A percentile compares a stretch with the other conserved stretches of the same genome.
These are phyloP conservation scores for Thalpophila matura DNA, from an alignment of 2,888 invertebrate genomes.

Conservation along the genomic window DNA sequence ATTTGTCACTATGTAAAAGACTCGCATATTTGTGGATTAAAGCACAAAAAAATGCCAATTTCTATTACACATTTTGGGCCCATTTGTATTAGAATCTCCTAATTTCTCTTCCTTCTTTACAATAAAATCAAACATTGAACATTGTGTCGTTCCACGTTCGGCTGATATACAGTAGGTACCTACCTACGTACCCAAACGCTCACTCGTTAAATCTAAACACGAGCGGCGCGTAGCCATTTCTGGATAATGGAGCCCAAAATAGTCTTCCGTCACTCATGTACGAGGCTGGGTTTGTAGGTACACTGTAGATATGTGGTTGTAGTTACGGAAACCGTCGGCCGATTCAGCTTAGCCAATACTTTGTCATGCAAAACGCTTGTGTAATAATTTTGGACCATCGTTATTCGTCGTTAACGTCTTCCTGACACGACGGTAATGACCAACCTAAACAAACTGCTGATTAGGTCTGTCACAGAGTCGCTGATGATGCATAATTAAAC, in stretches of 20 bases:
- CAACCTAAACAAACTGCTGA: conserved; percentile 23
- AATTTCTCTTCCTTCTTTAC: conserved; percentile 31
- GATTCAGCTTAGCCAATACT: conserved; percentile 23
- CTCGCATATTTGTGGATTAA: not conserved
- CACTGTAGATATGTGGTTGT: conserved; percentile 58
- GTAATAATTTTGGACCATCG: conserved; percentile 18
- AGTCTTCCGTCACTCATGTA: conserved; percentile 83
- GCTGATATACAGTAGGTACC: conserved; percentile 47
- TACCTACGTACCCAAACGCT: conserved; percentile 68
- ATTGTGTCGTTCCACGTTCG: conserved; percentile 58
- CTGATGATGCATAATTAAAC: conserved; percentile 23
- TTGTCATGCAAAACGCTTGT: conserved; percentile 22
- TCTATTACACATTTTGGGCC: not conserved
- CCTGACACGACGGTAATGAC: conserved; percentile 19
- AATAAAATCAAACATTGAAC: conserved; percentile 38
- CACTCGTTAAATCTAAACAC: conserved; percentile 83
- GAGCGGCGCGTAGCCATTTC: conserved; percentile 83
- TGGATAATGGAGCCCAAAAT: conserved; percentile 87
- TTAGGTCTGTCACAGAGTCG: conserved; percentile 26
- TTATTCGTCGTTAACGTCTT: conserved; percentile 11
- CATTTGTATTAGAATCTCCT: conserved; percentile 9
- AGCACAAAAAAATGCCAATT: not conserved
- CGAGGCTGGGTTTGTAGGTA: conserved; percentile 72
- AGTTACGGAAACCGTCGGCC: conserved; percentile 47
- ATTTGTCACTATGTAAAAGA: not conserved